phyloP scores from a whole-genome alignment of 1,140 invertebrate genomes.

The Cherax destructor region DNA sequence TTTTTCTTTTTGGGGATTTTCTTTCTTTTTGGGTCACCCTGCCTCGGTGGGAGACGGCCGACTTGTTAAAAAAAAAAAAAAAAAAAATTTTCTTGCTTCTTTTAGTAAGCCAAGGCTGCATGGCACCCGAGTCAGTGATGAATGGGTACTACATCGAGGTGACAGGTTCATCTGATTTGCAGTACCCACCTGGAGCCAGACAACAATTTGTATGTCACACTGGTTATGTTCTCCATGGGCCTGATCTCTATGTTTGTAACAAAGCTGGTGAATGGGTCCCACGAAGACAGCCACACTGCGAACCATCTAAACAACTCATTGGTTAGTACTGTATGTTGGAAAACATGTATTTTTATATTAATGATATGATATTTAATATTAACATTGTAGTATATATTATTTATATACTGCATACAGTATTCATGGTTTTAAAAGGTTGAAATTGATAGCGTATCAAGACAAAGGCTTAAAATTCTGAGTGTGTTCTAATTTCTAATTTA shows the following conservation, averaged over 20 bases:
- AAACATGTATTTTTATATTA: not conserved
- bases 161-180: slow-evolving; percentile 28
- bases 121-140: slow-evolving; percentile 9
- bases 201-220: slow-evolving; percentile 71
- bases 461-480: no score
- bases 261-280: slow-evolving; percentile 68
- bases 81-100: not conserved
- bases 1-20: no score
- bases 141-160: slow-evolving; percentile 65
- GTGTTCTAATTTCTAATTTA: no score
- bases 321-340: slow-evolving; percentile 20
- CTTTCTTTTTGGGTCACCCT: no score
- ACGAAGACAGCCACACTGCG: slow-evolving; percentile 41
- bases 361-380: not conserved
- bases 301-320: slow-evolving; percentile 42
- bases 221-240: slow-evolving; percentile 71
- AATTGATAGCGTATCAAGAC: not conserved
- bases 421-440: not conserved
- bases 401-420: not conserved
- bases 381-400: not conserved
- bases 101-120: slow-evolving; percentile 42
- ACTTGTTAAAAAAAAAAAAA: no score
- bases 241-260: slow-evolving; percentile 69
- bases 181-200: slow-evolving; percentile 65
- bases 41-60: no score